Conservation (phyloP, 2,113 vertebrate species). For the Urocitellus parryii region DNA sequence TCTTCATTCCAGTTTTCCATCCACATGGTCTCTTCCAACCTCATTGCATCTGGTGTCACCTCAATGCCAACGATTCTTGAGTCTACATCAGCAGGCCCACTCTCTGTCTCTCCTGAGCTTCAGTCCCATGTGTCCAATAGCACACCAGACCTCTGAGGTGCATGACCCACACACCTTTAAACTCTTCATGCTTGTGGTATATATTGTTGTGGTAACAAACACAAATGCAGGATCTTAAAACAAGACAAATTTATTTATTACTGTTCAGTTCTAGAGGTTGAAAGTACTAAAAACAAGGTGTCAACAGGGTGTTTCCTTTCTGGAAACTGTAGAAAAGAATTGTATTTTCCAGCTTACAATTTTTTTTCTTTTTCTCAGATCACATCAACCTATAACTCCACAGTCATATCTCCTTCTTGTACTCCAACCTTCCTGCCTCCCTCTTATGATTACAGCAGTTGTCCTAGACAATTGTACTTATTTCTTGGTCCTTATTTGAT, state of each 20-base stretch:
- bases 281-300: neutral
- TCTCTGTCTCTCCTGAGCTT: neutral
- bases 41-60: accelerated
- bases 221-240: neutral
- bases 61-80: neutral
- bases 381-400: neutral
- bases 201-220: neutral
- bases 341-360: neutral
- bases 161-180: neutral
- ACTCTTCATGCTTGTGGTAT: neutral
- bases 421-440: neutral
- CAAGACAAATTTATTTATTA: neutral
- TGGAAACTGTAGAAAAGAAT: neutral
- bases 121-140: neutral
- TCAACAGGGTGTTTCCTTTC: neutral
- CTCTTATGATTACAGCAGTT: neutral
- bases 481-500: neutral
- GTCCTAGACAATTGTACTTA: neutral
- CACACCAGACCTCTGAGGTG: neutral
- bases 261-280: neutral
- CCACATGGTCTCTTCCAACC: neutral
- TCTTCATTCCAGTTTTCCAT: neutral
- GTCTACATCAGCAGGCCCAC: too few species aligned
- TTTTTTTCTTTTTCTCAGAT: neutral
- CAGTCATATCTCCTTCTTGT: neutral